These are phyloP conservation scores for Desoria tigrina DNA, from an alignment of 2,888 invertebrate genomes.

Conservation along the genomic window DNA sequence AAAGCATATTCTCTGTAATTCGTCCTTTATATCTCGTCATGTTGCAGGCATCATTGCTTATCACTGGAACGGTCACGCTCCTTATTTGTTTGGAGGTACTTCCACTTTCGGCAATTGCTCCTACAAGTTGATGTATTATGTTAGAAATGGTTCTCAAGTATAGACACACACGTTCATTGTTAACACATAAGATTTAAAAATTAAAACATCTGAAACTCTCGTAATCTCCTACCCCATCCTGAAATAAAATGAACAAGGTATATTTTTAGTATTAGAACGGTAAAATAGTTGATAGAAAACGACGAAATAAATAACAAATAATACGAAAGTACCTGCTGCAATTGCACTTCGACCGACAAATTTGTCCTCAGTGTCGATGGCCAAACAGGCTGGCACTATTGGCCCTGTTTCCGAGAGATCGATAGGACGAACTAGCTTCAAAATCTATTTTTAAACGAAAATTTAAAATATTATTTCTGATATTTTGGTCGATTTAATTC, in stretches of 20 bases:
- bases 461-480: background rate
- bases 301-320: background rate
- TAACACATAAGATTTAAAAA: background rate
- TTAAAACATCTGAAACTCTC: background rate
- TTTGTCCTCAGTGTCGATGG: conserved; percentile 31
- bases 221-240: conserved; percentile 15
- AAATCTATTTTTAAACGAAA: conserved; percentile 16
- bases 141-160: background rate
- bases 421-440: background rate
- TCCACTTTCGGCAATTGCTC: conserved; percentile 30
- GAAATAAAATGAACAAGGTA: conserved; percentile 3
- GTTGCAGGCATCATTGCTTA: conserved; percentile 44
- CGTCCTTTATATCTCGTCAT: conserved; percentile 33
- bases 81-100: conserved; percentile 28
- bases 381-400: conserved; percentile 49
- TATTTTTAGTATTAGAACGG: background rate
- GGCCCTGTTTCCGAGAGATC: conserved; percentile 13
- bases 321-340: conserved; percentile 39
- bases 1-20: conserved; percentile 45
- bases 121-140: conserved; percentile 4
- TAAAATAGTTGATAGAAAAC: background rate
- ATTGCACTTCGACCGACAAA: conserved; percentile 43
- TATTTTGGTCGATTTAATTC: background rate
- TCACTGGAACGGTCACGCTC: conserved; percentile 42
- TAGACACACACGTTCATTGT: background rate